Evolutionary conservation across 2,888 invertebrate species (phyloP).

Genomic region (Euphydryas editha): DNA sequence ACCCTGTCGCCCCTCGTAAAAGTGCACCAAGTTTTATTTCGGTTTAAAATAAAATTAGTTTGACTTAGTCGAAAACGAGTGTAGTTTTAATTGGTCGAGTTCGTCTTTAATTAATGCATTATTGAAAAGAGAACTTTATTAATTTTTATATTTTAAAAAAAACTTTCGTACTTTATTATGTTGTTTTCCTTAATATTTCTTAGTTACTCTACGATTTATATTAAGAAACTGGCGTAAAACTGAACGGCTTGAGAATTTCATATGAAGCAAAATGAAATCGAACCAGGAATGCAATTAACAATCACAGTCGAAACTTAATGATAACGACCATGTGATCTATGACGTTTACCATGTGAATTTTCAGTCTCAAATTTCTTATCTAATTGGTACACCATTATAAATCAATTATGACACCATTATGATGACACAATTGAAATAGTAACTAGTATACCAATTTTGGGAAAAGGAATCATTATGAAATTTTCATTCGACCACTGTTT

Average conservation of each 20-base stretch:
- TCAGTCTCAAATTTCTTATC: too few relatives aligned
- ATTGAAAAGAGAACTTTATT: constrained; percentile 36
- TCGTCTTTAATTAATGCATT: constrained; percentile 42
- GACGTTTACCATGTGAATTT: too few relatives aligned
- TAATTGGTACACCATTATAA: too few relatives aligned
- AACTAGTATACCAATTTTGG: too few relatives aligned
- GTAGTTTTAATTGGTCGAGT: constrained; percentile 51
- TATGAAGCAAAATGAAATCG: neutral
- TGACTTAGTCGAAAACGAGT: constrained; percentile 46
- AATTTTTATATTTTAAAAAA: constrained; percentile 8
- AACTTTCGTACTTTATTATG: constrained; percentile 9
- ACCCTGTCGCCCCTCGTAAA: constrained; percentile 56
- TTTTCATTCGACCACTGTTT: too few relatives aligned
- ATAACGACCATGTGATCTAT: too few relatives aligned
- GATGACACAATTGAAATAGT: too few relatives aligned
- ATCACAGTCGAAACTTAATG: too few relatives aligned
- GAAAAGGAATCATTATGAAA: too few relatives aligned
- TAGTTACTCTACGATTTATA: constrained; percentile 3
- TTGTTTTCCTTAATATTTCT: constrained; percentile 12
- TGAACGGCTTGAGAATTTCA: neutral
- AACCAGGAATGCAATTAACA: too few relatives aligned
- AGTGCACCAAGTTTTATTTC: constrained; percentile 59
- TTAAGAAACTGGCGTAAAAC: neutral
- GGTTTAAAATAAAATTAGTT: constrained; percentile 49
- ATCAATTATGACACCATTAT: too few relatives aligned